Evolutionary conservation across 2,113 vertebrate genomes (phyloP), one percentile per base, ranked within the genome.

Genomic region (Geothlypis trichas): DNA sequence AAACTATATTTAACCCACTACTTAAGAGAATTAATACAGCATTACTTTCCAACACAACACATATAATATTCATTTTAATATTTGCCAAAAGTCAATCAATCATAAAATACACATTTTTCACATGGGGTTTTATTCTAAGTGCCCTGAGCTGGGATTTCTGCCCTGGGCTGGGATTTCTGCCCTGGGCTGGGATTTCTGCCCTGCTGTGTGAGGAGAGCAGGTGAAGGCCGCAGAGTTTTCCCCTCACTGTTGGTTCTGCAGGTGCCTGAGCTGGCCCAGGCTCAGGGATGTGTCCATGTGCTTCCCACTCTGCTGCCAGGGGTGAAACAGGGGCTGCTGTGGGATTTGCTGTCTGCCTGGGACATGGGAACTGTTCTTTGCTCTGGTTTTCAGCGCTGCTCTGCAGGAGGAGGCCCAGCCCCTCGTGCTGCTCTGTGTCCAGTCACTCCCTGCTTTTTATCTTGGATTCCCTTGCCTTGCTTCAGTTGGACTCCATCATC

Each of bases 231-330:
- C 42, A 16, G 59, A 37, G n/a, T 6, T 58, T 27, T 52, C 27
- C 49, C 30, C 5, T 2, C 2, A 4, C n/a, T 2, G 66, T 17
- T 24, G 15, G 58, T 59, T 58, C 57, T 16, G 57, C 57, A 59
- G 57, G 23, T 35, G 6, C 52, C 54, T 52, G 69, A 80, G 55
- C 54, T 74, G 72, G 10, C 19, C 83, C 10, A 5, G 37, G 13
- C 37, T 41, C 8, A 0, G 0, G 35, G 72, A 58, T 3, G 2
- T 4, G 14, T 31, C 4, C 4, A 0, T 41, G 68, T 63, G 49
- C 27, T 62, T n/a, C 54, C 69, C 54, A 33, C 0, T 1, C 55
- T 63, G 67, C 19, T 77, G 11, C 26, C 42, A 5, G 17, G 57
- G 73, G 27, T 42, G 18, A n/a, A 47, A 1, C 16, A 7, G 46